These are phyloP conservation scores for Trichomalopsis sarcophagae DNA, from an alignment of 1,140 invertebrate species.

Conservation along the genomic window DNA sequence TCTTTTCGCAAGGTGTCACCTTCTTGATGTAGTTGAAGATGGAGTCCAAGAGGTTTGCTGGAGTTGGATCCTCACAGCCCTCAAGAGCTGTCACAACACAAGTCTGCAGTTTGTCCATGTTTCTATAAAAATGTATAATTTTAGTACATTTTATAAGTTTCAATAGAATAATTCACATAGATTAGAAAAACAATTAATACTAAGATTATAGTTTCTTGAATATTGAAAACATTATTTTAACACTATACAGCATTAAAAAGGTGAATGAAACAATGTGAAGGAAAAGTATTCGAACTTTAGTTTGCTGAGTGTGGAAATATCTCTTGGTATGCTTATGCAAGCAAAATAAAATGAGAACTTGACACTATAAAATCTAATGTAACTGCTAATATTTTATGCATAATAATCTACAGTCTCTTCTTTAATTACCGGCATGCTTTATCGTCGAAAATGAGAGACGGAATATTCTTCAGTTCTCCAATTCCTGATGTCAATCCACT, in stretches of 20 bases:
- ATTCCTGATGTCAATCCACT: conserved; percentile 49
- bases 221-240: conserved; percentile 5
- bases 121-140: conserved; percentile 68
- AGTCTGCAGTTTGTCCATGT: conserved; percentile 77
- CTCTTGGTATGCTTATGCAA: no score
- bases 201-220: background rate
- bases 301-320: no score
- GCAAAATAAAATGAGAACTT: no score
- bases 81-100: conserved; percentile 82
- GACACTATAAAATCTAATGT: no score
- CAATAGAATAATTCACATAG: background rate
- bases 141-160: background rate
- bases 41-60: conserved; percentile 86
- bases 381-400: background rate
- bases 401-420: background rate
- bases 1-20: conserved; percentile 79
- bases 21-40: conserved; percentile 84
- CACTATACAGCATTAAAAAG: no score
- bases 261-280: no score
- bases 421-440: conserved; percentile 75
- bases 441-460: conserved; percentile 75
- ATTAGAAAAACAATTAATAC: no score
- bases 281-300: no score
- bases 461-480: conserved; percentile 71
- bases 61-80: conserved; percentile 82